Base-by-base conservation (phyloP, 2,797 vertebrate genomes). In the Hippoglossus hippoglossus region DNA sequence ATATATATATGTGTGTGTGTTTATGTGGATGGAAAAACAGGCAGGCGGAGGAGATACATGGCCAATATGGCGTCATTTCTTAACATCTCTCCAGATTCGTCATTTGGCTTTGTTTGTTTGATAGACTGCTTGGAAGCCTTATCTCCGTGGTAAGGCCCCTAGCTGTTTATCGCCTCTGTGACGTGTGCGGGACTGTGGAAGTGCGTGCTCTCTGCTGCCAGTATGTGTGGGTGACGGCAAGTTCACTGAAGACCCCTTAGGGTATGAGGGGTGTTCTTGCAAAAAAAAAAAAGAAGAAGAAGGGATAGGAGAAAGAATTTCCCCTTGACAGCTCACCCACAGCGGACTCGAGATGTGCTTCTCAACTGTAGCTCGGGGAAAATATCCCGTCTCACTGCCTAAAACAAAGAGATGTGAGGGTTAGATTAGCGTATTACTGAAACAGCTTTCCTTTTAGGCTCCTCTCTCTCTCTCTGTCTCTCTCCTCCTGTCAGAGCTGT, bases 51-150 rank as follows among this genome's bases (percentile, higher is more conserved):
- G 82, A 84, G 87, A 87, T 85, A 79, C 74, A 79, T 2, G 49
- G 61, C 66, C 73, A 83, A 66, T 69, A 80, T 79, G 28, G 76
- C 73, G 76, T 84, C 73, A 90, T 87, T 91, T 85, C 88, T 81
- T 75, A 78, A 77, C 79, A 79, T 89, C 77, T 56, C 77, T 55
- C 71, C 58, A 73, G 83, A 84, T 91, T 89, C 65, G 70, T 90
- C 90, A 88, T 80, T 75, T 76, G 72, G 74, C 83, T 89, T 86
- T 92, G 86, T 93, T 90, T 92, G 86, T 88, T 85, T 91, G 85
- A 88, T 74, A 65, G 86, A 86, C 89, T 86, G 86, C 85, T 88
- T 63, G 81, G 89, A 87, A 84, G 84, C 73, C 75, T 91, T 89
- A 90, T 91, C 89, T 85, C 77, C 47, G 65, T 73, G 81, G 73